Evolutionary conservation across 2,888 invertebrate genomes (phyloP).

Genomic region (Glyphotaelius pellucidus): DNA sequence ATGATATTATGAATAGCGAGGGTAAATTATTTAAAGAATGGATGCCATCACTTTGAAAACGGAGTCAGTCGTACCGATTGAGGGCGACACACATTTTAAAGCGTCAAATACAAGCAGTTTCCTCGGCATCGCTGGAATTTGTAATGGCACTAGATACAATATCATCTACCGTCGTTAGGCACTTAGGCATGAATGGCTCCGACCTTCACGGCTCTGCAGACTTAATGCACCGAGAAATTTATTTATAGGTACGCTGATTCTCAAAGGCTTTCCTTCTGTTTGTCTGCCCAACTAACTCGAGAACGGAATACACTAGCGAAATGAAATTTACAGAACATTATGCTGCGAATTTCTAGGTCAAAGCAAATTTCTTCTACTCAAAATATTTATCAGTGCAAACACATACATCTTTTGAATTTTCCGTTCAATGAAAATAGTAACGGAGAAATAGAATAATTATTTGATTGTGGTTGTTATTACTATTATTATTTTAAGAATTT

Average conservation of each 20-base stretch:
- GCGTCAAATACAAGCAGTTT: background rate
- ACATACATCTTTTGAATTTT: background rate
- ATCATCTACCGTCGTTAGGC: background rate
- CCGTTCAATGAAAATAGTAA: no score
- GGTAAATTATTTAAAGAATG: background rate
- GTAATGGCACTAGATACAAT: background rate
- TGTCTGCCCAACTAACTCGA: background rate
- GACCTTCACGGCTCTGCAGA: background rate
- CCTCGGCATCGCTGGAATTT: background rate
- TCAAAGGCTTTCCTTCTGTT: background rate
- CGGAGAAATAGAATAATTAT: no score
- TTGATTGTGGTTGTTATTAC: no score
- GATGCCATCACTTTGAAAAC: background rate
- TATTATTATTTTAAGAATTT: no score
- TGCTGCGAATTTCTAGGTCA: background rate
- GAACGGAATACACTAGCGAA: background rate
- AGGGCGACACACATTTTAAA: background rate
- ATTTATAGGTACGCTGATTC: background rate
- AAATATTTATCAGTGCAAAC: background rate
- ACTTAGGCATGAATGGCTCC: background rate
- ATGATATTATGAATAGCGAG: background rate
- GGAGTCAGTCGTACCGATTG: background rate
- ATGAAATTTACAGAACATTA: background rate
- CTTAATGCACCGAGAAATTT: background rate
- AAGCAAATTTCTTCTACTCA: background rate